Conservation (phyloP, 2,888 invertebrate genomes). For the Volucella inanis region DNA sequence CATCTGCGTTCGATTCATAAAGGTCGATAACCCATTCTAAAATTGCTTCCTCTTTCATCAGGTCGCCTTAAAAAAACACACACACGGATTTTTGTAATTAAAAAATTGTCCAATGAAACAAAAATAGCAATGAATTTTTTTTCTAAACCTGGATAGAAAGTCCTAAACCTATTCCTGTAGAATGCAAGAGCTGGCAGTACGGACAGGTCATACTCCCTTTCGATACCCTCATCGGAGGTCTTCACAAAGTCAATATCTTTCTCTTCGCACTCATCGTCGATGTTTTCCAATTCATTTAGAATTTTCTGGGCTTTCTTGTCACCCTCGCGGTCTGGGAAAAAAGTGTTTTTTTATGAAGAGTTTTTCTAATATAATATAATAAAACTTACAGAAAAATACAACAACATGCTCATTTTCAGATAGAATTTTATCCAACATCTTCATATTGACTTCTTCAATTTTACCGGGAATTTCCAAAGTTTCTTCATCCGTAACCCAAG, state of each 20-base stretch:
- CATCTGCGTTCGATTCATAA: slow-evolving; percentile 92
- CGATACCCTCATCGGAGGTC: slow-evolving; percentile 93
- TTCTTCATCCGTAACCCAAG: slow-evolving; percentile 95
- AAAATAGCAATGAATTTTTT: slow-evolving; percentile 3
- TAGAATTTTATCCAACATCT: slow-evolving; percentile 95
- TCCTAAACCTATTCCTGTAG: slow-evolving; percentile 94
- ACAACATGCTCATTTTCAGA: slow-evolving; percentile 94
- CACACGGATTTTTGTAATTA: slow-evolving; percentile 17
- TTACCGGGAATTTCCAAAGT: slow-evolving; percentile 95
- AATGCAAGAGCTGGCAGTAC: slow-evolving; percentile 92
- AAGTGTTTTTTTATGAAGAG: slow-evolving; percentile 1
- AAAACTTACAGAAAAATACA: slow-evolving; percentile 93
- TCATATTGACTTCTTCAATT: slow-evolving; percentile 95
- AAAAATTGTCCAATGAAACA: not conserved
- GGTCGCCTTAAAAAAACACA: slow-evolving; percentile 85
- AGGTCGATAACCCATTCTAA: slow-evolving; percentile 94
- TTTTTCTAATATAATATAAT: not conserved
- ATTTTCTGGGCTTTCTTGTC: slow-evolving; percentile 95
- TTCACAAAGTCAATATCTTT: slow-evolving; percentile 96
- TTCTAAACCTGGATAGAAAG: slow-evolving; percentile 88
- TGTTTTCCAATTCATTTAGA: slow-evolving; percentile 93
- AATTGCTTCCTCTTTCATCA: slow-evolving; percentile 95
- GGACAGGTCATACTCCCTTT: slow-evolving; percentile 93
- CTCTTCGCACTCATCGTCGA: slow-evolving; percentile 96
- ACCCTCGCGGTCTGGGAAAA: slow-evolving; percentile 90